Percentiles rank a stretch among this genome's conserved stretches.
Conservation (phyloP, 2,888 invertebrate species). For the Erebia ligea region DNA sequence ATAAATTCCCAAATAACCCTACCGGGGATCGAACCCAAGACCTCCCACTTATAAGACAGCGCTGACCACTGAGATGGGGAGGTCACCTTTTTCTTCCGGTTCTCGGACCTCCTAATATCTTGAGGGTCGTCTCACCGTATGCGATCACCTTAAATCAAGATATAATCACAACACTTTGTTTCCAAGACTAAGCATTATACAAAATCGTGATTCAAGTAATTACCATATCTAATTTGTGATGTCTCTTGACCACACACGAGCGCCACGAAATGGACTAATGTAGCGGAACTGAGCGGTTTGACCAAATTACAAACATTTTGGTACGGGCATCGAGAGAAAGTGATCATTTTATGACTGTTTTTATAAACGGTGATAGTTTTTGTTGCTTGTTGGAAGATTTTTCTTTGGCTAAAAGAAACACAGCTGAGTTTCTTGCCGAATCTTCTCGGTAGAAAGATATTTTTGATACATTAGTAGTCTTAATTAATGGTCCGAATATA, state of each 20-base stretch:
- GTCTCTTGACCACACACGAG: conserved; percentile 53
- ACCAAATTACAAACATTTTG: conserved; percentile 38
- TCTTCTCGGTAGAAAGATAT: neutral
- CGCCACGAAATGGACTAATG: conserved; percentile 42
- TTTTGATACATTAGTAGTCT: too few relatives aligned
- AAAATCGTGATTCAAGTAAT: conserved; percentile 61
- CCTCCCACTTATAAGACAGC: too few relatives aligned
- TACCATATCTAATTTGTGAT: conserved; percentile 58
- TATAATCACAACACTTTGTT: conserved; percentile 9
- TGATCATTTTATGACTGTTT: conserved; percentile 4
- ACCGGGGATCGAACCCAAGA: too few relatives aligned
- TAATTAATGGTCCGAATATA: too few relatives aligned
- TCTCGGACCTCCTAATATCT: too few relatives aligned
- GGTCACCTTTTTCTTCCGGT: too few relatives aligned
- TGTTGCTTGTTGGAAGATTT: neutral
- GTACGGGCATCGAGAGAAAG: neutral
- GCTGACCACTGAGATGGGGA: too few relatives aligned
- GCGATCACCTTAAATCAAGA: neutral
- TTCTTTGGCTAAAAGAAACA: neutral
- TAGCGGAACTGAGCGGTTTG: conserved; percentile 45
- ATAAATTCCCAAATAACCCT: too few relatives aligned
- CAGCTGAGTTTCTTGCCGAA: neutral
- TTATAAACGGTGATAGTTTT: neutral
- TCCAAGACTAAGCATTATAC: conserved; percentile 32
- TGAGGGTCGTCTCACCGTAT: too few relatives aligned